Percentiles rank a stretch among this genome's conserved stretches.
These are phyloP conservation scores for Dicycla oo DNA, from an alignment of 2,888 invertebrate species.

Conservation along the genomic window DNA sequence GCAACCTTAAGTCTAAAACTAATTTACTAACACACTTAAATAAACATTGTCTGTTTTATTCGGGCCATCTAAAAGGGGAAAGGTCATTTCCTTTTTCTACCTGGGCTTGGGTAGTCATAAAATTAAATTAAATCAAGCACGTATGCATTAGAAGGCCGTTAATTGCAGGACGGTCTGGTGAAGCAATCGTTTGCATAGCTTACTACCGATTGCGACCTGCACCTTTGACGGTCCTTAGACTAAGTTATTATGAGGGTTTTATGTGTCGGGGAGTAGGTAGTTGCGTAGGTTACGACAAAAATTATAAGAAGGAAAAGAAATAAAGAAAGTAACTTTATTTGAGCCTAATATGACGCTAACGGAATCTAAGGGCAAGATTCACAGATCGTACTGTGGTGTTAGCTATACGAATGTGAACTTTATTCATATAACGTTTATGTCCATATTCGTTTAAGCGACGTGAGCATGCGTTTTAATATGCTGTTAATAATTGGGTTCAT, in stretches of 20 bases:
- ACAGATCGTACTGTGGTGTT: too few species aligned
- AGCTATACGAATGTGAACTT: too few species aligned
- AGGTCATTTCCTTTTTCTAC: conserved; percentile 45
- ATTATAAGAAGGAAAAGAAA: too few species aligned
- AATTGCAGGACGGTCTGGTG: conserved; percentile 33
- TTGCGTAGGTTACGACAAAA: background rate
- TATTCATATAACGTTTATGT: too few species aligned
- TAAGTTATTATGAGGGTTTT: conserved; percentile 5
- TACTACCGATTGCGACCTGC: conserved; percentile 36
- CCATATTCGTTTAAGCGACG: too few species aligned
- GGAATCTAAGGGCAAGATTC: too few species aligned
- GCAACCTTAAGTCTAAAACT: too few species aligned
- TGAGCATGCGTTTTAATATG: too few species aligned
- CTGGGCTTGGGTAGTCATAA: background rate
- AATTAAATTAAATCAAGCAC: conserved; percentile 39
- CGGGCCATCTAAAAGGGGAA: conserved; percentile 12
- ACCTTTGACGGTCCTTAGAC: conserved; percentile 43
- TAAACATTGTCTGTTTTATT: conserved; percentile 3
- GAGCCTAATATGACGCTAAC: too few species aligned
- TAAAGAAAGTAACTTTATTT: too few species aligned
- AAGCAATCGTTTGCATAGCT: conserved; percentile 53
- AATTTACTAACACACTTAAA: conserved; percentile 5
- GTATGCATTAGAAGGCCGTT: conserved; percentile 36
- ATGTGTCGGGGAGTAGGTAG: background rate
- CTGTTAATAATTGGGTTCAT: too few species aligned